Evolutionary conservation across 2,888 invertebrate genomes (phyloP).

Genomic region (Spodoptera picta): DNA sequence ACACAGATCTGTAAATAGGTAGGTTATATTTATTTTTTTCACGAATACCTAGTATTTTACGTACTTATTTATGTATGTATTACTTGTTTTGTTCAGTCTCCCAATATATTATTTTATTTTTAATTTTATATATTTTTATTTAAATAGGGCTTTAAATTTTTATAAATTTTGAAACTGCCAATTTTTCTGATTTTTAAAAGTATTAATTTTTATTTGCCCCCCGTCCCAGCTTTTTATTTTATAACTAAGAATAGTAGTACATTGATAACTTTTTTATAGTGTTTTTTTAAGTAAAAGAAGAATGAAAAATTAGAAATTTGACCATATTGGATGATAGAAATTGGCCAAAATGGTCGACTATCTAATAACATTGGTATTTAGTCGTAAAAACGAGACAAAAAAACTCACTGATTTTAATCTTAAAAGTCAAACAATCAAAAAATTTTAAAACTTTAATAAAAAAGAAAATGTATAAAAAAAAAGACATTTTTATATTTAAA

Average conservation of each 20-base stretch:
- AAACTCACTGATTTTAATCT: constrained; percentile 43
- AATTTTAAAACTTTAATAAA: background rate
- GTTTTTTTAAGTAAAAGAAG: constrained; percentile 65
- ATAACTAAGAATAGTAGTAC: constrained; percentile 52
- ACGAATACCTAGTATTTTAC: constrained; percentile 21
- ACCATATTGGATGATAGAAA: constrained; percentile 71
- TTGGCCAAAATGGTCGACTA: constrained; percentile 79
- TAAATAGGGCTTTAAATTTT: constrained; percentile 41
- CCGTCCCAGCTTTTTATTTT: constrained; percentile 52
- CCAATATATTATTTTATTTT: background rate
- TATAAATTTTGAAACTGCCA: constrained; percentile 59
- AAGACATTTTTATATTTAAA: background rate
- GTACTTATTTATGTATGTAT: constrained; percentile 32
- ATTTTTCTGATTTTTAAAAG: constrained; percentile 50
- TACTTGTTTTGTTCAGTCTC: constrained; percentile 11
- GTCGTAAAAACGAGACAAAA: constrained; percentile 34
- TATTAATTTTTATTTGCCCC: constrained; percentile 51
- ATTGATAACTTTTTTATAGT: constrained; percentile 43
- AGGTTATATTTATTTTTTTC: constrained; percentile 53
- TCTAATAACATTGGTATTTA: constrained; percentile 79
- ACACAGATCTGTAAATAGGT: constrained; percentile 56
- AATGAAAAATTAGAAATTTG: constrained; percentile 80
- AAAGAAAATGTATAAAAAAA: background rate
- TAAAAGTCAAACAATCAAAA: background rate
- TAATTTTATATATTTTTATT: constrained; percentile 15